Conservation (phyloP, 1,140 invertebrate species). For the Anoplolepis gracilipes region DNA sequence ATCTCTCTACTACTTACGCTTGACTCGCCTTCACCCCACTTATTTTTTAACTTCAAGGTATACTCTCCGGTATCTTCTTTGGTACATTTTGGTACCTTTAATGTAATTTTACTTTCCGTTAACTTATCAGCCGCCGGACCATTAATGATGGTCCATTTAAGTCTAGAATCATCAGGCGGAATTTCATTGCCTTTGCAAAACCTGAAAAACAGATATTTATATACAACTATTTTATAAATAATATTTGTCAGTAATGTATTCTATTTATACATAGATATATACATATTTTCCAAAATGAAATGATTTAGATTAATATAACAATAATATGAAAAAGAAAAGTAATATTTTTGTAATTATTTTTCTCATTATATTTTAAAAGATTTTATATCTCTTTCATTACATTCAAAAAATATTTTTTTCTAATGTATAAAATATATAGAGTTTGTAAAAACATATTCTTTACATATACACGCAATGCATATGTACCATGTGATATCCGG, state of each 20-base stretch:
- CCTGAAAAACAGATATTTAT: slow-evolving; percentile 75
- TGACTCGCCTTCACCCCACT: slow-evolving; percentile 90
- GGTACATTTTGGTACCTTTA: slow-evolving; percentile 89
- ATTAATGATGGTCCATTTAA: slow-evolving; percentile 85
- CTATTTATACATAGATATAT: neutral
- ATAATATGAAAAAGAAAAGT: neutral
- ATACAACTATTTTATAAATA: neutral
- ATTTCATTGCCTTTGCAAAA: slow-evolving; percentile 85
- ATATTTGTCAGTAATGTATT: neutral
- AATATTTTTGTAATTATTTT: neutral
- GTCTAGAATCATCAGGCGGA: slow-evolving; percentile 82
- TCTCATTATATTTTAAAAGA: neutral
- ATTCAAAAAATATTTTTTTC: neutral
- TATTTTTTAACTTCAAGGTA: slow-evolving; percentile 91
- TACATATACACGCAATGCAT: slow-evolving; percentile 59
- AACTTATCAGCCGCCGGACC: slow-evolving; percentile 91
- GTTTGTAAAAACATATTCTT: slow-evolving; percentile 9
- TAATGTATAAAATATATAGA: neutral
- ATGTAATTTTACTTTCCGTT: slow-evolving; percentile 90
- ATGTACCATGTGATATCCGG: slow-evolving; percentile 88
- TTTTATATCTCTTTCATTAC: neutral
- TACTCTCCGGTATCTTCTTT: slow-evolving; percentile 93
- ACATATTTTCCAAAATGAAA: neutral
- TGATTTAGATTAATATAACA: neutral
- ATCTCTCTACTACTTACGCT: slow-evolving; percentile 82